These are phyloP conservation scores for Manis javanica DNA, from an alignment of 2,797 vertebrate genomes.

Conservation along the genomic window DNA sequence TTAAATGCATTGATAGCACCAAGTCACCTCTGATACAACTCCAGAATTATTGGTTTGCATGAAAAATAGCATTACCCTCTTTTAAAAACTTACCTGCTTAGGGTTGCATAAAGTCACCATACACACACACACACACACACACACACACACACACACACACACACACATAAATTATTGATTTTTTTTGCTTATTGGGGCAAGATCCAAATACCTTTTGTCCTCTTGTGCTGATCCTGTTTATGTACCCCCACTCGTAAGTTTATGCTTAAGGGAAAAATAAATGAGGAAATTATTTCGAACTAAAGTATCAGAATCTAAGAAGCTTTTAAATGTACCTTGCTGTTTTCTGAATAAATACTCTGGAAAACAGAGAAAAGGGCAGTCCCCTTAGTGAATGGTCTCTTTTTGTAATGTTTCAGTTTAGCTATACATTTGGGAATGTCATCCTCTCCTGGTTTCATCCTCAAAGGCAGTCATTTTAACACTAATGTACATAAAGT, in stretches of 20 bases:
- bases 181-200: neutral
- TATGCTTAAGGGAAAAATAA: neutral
- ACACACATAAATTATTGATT: neutral
- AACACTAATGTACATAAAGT: neutral
- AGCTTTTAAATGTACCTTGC: neutral
- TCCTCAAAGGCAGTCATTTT: neutral
- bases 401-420: neutral
- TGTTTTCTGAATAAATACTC: neutral
- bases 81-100: neutral
- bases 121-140: neutral
- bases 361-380: neutral
- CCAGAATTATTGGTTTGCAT: neutral
- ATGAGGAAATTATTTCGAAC: constrained; percentile 42
- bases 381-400: neutral
- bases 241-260: neutral
- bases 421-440: neutral
- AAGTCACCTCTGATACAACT: neutral
- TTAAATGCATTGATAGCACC: neutral
- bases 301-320: constrained; percentile 13
- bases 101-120: neutral
- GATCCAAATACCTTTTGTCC: neutral
- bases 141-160: neutral
- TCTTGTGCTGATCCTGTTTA: neutral
- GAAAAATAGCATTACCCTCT: neutral
- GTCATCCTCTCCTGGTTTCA: neutral